Evolutionary conservation across 2,888 invertebrate genomes (phyloP).

Genomic region (Andrena haemorrhoa): DNA sequence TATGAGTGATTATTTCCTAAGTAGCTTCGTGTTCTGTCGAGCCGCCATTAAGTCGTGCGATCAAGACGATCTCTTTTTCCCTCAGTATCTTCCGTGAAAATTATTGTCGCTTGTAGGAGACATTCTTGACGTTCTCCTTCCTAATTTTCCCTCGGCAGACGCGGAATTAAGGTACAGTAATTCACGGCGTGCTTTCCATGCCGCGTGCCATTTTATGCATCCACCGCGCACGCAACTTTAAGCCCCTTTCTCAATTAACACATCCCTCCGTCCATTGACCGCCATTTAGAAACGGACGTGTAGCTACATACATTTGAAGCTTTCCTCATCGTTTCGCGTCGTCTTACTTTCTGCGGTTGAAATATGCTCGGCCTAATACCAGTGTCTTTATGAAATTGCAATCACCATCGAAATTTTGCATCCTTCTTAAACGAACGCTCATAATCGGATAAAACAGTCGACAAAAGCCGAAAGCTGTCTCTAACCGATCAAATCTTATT

Average conservation of each 20-base stretch:
- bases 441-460: background rate
- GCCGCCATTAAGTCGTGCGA: too few species aligned
- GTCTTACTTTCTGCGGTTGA: background rate
- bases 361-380: background rate
- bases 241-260: constrained; percentile 23
- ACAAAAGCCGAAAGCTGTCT: background rate
- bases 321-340: background rate
- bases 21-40: too few species aligned
- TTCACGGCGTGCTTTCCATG: constrained; percentile 31
- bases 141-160: constrained; percentile 9
- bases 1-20: too few species aligned
- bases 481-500: background rate
- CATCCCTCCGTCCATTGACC: constrained; percentile 1
- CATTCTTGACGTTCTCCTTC: background rate
- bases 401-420: background rate
- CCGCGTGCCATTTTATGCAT: constrained; percentile 14
- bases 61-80: background rate
- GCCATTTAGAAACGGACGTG: constrained; percentile 14
- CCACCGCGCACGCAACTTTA: background rate
- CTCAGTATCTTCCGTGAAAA: background rate
- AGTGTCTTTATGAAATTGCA: constrained; percentile 8
- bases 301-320: constrained; percentile 12
- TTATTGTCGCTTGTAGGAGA: background rate
- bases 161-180: constrained; percentile 19
- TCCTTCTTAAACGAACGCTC: background rate